Conservation (phyloP, 2,888 invertebrate species). For the Hermaeophaga mercurialis region DNA sequence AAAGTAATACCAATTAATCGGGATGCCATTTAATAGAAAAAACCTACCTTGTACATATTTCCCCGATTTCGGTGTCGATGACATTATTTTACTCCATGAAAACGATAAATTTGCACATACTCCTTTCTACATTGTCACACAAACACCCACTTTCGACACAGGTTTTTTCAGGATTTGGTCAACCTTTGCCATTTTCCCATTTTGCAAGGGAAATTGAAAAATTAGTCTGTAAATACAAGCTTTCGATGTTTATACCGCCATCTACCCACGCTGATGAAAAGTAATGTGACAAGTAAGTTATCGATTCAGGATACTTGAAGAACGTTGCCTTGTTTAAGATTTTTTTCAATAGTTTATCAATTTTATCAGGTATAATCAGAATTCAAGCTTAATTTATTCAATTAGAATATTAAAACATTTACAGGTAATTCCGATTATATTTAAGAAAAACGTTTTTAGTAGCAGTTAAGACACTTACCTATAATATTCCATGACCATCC, state of each 20-base stretch:
- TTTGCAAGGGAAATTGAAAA: constrained; percentile 28
- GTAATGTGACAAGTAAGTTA: constrained; percentile 39
- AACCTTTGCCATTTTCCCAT: constrained; percentile 26
- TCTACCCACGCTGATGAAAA: constrained; percentile 39
- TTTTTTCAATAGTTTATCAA: too few relatives aligned
- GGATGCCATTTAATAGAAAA: constrained; percentile 4
- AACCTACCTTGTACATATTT: constrained; percentile 58
- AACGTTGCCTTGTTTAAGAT: constrained; percentile 16
- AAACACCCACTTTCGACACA: constrained; percentile 21
- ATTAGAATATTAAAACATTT: too few relatives aligned
- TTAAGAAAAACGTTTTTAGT: too few relatives aligned
- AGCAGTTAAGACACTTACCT: constrained; percentile 1
- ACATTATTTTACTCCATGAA: constrained; percentile 52
- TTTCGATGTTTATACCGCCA: constrained; percentile 39
- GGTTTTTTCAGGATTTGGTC: constrained; percentile 15
- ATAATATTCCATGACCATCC: neutral
- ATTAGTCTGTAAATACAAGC: constrained; percentile 31
- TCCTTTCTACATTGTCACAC: constrained; percentile 26
- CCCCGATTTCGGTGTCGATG: constrained; percentile 57
- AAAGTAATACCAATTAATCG: neutral
- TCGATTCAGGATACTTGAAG: constrained; percentile 27
- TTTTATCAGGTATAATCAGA: too few relatives aligned
- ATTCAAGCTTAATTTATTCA: too few relatives aligned
- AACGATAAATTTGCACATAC: constrained; percentile 24
- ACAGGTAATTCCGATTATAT: too few relatives aligned